phyloP scores from a whole-genome alignment of 2,888 invertebrate species.

The Drosophila tanythrix region DNA sequence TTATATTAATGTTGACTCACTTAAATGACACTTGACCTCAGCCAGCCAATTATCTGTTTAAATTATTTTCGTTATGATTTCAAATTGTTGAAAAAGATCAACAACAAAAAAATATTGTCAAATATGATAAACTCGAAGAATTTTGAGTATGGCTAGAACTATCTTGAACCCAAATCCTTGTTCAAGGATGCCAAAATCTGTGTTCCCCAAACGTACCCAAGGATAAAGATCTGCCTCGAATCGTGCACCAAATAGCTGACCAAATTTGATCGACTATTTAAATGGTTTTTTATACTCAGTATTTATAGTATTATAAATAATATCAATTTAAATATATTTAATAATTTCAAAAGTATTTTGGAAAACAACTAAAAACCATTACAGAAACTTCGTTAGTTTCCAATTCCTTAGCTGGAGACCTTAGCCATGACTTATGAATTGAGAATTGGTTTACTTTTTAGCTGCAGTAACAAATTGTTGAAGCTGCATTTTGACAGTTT shows the following conservation, averaged over 20 bases:
- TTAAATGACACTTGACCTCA: neutral
- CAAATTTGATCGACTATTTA: neutral
- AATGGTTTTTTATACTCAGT: neutral
- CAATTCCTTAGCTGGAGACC: neutral
- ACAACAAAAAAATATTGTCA: accelerated
- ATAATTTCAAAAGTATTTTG: neutral
- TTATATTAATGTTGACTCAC: neutral
- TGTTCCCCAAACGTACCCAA: neutral
- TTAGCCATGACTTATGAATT: neutral
- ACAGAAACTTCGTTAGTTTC: neutral
- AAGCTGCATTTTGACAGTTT: conserved; percentile 1
- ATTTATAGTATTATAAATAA: neutral
- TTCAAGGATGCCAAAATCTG: neutral
- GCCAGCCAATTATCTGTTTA: too few species aligned
- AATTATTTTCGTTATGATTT: neutral
- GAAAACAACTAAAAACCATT: neutral
- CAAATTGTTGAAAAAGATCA: neutral
- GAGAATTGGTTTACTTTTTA: neutral
- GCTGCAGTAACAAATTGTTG: neutral
- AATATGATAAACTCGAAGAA: neutral
- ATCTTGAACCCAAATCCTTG: neutral
- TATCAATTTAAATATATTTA: neutral
- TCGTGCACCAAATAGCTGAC: neutral
- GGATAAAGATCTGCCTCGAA: neutral
- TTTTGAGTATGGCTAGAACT: neutral